Evolutionary conservation across 2,797 vertebrate genomes (phyloP).

Genomic region (Peromyscus aztecus): DNA sequence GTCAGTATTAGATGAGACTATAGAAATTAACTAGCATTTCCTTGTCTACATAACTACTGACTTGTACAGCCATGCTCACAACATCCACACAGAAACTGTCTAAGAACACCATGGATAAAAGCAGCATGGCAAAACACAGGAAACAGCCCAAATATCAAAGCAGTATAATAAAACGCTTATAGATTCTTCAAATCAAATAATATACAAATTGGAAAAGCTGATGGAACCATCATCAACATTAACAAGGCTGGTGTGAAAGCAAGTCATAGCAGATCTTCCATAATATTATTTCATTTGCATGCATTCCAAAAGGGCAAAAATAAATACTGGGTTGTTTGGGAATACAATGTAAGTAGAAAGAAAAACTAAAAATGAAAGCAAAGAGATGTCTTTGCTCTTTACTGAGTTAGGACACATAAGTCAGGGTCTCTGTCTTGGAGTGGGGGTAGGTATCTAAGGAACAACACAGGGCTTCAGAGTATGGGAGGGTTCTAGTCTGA

Average conservation of each 20-base stretch:
- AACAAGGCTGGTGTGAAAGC: background rate
- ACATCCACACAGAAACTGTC: background rate
- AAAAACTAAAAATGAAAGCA: conserved; percentile 37
- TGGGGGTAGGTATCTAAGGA: background rate
- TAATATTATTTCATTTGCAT: background rate
- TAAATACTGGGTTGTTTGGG: background rate
- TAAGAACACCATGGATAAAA: background rate
- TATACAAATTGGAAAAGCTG: background rate
- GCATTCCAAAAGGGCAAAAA: conserved; percentile 38
- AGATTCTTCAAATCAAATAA: conserved; percentile 2
- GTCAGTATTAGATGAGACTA: background rate
- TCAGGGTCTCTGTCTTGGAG: background rate
- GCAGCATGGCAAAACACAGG: background rate
- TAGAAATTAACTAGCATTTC: background rate
- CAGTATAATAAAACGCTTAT: conserved; percentile 10
- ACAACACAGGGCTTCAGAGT: no score
- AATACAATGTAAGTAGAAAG: background rate
- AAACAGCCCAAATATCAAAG: background rate
- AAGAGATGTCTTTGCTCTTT: background rate
- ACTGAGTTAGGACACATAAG: background rate
- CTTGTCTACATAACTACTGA: background rate
- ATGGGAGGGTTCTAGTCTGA: background rate
- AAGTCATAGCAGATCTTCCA: background rate
- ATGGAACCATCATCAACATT: background rate
- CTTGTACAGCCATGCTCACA: background rate